phyloP scores from a whole-genome alignment of 2,888 invertebrate species.

The Plemyria rubiginata region DNA sequence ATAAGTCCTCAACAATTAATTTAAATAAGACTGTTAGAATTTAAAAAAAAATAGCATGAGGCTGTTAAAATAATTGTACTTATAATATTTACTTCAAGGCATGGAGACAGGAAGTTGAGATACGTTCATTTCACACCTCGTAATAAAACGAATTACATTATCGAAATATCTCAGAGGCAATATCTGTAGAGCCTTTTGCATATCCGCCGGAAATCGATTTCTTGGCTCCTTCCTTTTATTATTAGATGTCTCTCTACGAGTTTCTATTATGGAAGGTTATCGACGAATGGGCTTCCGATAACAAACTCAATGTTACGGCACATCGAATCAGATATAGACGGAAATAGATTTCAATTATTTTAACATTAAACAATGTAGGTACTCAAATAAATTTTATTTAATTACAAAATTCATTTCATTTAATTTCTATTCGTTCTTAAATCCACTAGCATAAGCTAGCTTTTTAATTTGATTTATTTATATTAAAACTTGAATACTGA shows the following conservation, averaged over 20 bases:
- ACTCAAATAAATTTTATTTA: neutral
- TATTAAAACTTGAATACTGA: too few relatives aligned
- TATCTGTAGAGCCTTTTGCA: constrained; percentile 56
- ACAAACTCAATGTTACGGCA: constrained; percentile 45
- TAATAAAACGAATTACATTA: constrained; percentile 38
- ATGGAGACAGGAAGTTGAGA: constrained; percentile 21
- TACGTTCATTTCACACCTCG: constrained; percentile 34
- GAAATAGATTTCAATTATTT: constrained; percentile 13
- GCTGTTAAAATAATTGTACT: neutral
- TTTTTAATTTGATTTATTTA: too few relatives aligned
- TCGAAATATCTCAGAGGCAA: constrained; percentile 49
- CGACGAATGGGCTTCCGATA: constrained; percentile 43
- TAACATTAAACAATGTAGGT: too few relatives aligned
- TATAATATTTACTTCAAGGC: neutral
- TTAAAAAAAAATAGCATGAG: neutral
- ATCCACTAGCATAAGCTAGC: too few relatives aligned
- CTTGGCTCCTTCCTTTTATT: constrained; percentile 55
- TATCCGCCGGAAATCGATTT: constrained; percentile 64
- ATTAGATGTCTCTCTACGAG: constrained; percentile 51
- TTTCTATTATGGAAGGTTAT: constrained; percentile 36
- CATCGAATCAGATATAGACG: constrained; percentile 12
- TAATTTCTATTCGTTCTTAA: too few relatives aligned
- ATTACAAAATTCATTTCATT: too few relatives aligned
- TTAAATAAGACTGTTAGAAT: too few relatives aligned
- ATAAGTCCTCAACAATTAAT: too few relatives aligned